Base-by-base conservation (phyloP, 2,888 invertebrate genomes). In the Drymonia ruficornis region DNA sequence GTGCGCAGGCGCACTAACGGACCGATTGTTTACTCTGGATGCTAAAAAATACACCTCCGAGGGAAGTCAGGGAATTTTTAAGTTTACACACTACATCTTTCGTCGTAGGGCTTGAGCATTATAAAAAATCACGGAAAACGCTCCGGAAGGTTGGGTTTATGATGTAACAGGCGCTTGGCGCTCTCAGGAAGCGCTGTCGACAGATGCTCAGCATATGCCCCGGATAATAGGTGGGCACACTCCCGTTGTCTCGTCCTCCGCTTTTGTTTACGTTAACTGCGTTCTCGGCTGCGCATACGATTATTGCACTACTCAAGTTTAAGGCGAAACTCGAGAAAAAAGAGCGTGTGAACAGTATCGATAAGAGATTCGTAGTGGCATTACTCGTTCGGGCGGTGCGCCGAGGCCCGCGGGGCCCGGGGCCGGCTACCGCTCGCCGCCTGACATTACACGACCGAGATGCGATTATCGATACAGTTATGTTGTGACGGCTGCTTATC, bases 1-100 rank as follows among this genome's bases (percentile, higher is more conserved):
- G 91, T 63, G 71, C 68, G 6, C 40, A n/a, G 63, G 71, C 68
- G 9, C 40, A n/a, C 75, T 80, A 83, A 81, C 86, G 82, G 84
- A 68, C 76, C 76, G 70, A 78, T 85, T 90, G 89, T 91, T 91
- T 90, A 89, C 88, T 72, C 76, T 71, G 67, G 76, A 79, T 69
- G 76, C 79, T 83, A 86, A 91, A 89, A 86, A 87, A 84, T 80
- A 78, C 75, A 84, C 80, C 81, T 83, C 80, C 68, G 78, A 83
- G 81, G 86, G 87, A 87, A 87, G 83, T 78, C 67, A 66, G 71
- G 66, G 65, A 63, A 76, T 83, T 84, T 84, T 83, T 84, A 76
- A 84, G 90, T 91, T 89, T 91, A 92, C 87, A 92, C 87, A 86
- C 87, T 84, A 77, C 86, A 82, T 91, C 91, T 87, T 85, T 91